These are phyloP conservation scores for Pterocles burchelli DNA, from an alignment of 2,113 vertebrate genomes.

Conservation along the genomic window DNA sequence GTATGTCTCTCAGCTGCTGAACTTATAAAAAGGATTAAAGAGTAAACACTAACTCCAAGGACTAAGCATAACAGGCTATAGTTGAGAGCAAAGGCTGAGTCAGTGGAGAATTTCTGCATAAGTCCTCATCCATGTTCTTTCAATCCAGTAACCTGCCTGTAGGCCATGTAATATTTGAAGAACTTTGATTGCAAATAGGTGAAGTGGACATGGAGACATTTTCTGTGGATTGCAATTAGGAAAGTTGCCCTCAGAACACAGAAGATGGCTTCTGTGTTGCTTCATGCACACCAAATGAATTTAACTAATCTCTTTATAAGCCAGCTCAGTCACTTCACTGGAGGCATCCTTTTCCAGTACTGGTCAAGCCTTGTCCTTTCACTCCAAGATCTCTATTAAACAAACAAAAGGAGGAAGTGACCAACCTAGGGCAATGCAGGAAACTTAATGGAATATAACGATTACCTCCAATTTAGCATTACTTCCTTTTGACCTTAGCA, in stretches of 20 bases:
- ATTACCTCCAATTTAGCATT: slow-evolving; percentile 24
- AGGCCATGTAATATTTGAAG: background rate
- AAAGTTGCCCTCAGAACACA: background rate
- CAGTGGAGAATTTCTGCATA: no score
- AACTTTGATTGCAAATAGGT: background rate
- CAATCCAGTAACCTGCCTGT: background rate
- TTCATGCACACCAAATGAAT: background rate
- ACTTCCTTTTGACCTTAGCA: slow-evolving; percentile 19
- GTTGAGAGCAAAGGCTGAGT: background rate
- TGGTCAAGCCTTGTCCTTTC: background rate
- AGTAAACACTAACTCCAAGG: background rate
- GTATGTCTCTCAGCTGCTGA: background rate
- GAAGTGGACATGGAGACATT: background rate
- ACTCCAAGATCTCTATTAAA: background rate
- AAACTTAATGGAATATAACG: background rate
- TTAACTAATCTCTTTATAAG: background rate
- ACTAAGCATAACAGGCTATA: background rate
- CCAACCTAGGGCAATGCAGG: background rate
- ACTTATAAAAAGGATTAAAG: background rate
- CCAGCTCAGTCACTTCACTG: background rate
- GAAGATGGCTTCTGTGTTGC: background rate
- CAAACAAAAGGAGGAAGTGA: slow-evolving; percentile 46
- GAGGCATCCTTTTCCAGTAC: background rate
- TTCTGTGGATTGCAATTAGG: fast-evolving
- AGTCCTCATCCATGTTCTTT: background rate